These are phyloP conservation scores for Caenorhabditis imperialis DNA, from an alignment of 2,888 invertebrate genomes.

Conservation along the genomic window DNA sequence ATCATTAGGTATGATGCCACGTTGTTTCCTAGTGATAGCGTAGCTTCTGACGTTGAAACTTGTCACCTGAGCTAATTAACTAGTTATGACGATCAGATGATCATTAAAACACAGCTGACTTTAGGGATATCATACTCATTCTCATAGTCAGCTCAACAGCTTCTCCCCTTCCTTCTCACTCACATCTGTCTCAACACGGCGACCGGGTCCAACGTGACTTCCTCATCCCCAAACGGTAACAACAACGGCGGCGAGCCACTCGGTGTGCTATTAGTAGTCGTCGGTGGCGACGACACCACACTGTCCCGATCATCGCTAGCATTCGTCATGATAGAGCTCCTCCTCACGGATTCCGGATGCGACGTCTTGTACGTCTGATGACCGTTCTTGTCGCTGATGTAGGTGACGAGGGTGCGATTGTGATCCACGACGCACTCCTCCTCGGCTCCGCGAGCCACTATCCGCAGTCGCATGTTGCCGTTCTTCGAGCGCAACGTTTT, in stretches of 20 bases:
- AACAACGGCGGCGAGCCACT: conserved; percentile 36
- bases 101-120: no score
- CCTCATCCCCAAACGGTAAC: conserved; percentile 26
- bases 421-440: conserved; percentile 7
- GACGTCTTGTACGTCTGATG: conserved; percentile 39
- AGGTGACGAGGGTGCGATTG: conserved; percentile 46
- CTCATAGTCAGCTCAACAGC: no score
- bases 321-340: conserved; percentile 30
- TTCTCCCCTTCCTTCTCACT: neutral
- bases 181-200: conserved; percentile 9
- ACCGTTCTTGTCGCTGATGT: conserved; percentile 37
- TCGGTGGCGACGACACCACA: conserved; percentile 12
- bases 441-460: conserved; percentile 51
- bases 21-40: no score
- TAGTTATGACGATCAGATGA: no score
- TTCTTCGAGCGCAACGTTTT: conserved; percentile 65
- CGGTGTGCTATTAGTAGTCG: conserved; percentile 30
- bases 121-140: no score
- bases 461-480: conserved; percentile 65
- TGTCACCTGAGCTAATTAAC: no score
- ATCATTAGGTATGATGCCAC: no score
- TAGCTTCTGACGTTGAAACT: no score
- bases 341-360: neutral
- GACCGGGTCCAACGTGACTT: conserved; percentile 10
- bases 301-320: conserved; percentile 29